A percentile compares a stretch with the other conserved stretches of the same genome.
phyloP scores from a whole-genome alignment of 53 echinoderm and acorn worm species.

The Antedon mediterranea region DNA sequence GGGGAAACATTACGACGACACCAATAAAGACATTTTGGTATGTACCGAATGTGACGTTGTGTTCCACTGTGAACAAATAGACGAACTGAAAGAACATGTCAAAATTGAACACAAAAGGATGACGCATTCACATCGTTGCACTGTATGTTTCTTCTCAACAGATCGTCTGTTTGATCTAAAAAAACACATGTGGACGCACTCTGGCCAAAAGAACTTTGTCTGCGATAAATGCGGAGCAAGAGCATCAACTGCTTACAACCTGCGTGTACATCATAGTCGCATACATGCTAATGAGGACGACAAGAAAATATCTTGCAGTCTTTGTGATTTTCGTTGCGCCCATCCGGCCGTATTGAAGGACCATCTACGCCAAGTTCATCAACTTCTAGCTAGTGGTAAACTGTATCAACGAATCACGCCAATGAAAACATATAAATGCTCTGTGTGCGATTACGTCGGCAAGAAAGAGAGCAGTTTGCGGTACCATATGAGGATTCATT shows the following conservation, averaged over 20 bases:
- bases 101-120: constrained; percentile 38
- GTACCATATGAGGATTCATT: constrained; percentile 85
- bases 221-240: constrained; percentile 73
- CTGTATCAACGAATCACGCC: constrained; percentile 25
- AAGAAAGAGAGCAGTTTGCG: constrained; percentile 74
- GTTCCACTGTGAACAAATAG: constrained; percentile 10
- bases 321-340: constrained; percentile 65
- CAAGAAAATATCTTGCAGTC: constrained; percentile 49
- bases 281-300: constrained; percentile 71
- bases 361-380: constrained; percentile 75
- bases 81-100: constrained; percentile 36
- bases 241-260: constrained; percentile 75
- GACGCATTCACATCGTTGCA: constrained; percentile 67
- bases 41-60: constrained; percentile 46
- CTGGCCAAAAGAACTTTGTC: constrained; percentile 50
- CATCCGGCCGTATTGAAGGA: constrained; percentile 87
- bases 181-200: constrained; percentile 63
- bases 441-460: constrained; percentile 51
- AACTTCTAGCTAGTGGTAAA: constrained; percentile 41
- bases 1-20: constrained; percentile 16
- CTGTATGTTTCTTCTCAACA: constrained; percentile 62
- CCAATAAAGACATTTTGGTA: constrained; percentile 21
- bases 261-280: constrained; percentile 64
- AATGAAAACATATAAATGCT: constrained; percentile 42
- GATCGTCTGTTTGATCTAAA: constrained; percentile 61